A percentile compares a stretch with the other conserved stretches of the same genome.
These are phyloP conservation scores for Propsilocerus akamusi DNA, from an alignment of 1,140 invertebrate species.

Conservation along the genomic window DNA sequence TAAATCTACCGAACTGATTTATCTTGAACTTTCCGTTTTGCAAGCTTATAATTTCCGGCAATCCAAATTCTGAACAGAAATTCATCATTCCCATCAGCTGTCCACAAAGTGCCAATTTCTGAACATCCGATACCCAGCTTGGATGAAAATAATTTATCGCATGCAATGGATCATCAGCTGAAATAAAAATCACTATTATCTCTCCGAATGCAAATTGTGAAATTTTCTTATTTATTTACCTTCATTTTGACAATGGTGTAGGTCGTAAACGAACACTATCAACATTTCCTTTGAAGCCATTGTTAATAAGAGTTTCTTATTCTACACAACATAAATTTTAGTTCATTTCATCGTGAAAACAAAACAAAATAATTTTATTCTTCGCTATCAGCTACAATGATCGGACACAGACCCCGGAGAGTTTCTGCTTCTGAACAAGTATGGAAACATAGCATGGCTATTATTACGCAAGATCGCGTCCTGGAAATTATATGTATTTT, in stretches of 20 bases:
- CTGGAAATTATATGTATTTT: no score
- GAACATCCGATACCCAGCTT: conserved; percentile 62
- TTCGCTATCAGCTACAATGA: no score
- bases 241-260: conserved; percentile 49
- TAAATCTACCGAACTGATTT: conserved; percentile 54
- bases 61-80: conserved; percentile 53
- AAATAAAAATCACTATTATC: no score
- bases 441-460: no score
- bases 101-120: conserved; percentile 57
- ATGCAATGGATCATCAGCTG: conserved; percentile 62
- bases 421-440: no score
- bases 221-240: neutral
- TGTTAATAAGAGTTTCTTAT: no score
- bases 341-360: no score
- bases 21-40: conserved; percentile 73
- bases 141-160: conserved; percentile 79
- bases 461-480: no score
- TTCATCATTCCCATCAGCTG: conserved; percentile 66
- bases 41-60: conserved; percentile 49
- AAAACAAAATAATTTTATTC: no score
- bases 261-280: conserved; percentile 76
- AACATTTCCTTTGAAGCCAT: conserved; percentile 52
- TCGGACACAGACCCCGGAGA: no score
- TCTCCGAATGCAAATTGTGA: neutral
- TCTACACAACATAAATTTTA: no score